Percentiles rank a stretch among this genome's conserved stretches.
These are phyloP conservation scores for Neodiprion virginianus DNA, from an alignment of 1,140 invertebrate genomes.

Conservation along the genomic window DNA sequence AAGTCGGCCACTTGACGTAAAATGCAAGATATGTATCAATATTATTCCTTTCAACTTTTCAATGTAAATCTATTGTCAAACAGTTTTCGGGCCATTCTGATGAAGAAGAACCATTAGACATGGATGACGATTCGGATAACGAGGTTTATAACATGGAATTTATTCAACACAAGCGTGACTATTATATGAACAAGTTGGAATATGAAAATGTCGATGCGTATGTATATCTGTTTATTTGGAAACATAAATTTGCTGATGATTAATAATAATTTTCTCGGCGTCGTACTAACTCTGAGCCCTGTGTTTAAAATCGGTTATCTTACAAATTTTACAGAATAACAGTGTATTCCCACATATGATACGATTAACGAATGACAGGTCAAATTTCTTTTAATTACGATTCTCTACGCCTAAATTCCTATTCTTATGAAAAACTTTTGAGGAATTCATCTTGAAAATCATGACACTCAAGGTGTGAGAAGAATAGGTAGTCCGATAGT, in stretches of 20 bases:
- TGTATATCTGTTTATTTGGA: constrained; percentile 46
- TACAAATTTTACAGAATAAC: no score
- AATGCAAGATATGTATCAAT: constrained; percentile 4
- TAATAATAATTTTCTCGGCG: constrained; percentile 12
- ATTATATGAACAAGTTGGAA: constrained; percentile 91
- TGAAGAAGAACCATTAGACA: constrained; percentile 51
- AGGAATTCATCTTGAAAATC: no score
- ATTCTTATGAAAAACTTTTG: no score
- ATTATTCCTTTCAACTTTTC: constrained; percentile 7
- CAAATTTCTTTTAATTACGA: no score
- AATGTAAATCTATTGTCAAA: constrained; percentile 17
- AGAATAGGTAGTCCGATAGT: no score
- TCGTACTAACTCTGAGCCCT: constrained; percentile 1
- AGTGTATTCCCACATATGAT: no score
- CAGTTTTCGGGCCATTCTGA: constrained; percentile 56
- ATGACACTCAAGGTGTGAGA: no score
- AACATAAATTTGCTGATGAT: no score
- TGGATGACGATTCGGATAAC: constrained; percentile 45
- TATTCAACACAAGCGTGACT: constrained; percentile 84
- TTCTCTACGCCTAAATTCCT: no score
- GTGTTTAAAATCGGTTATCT: constrained; percentile 15
- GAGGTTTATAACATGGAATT: constrained; percentile 77
- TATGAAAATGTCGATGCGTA: constrained; percentile 75
- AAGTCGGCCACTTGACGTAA: constrained; percentile 11
- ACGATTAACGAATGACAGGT: no score